Percentiles rank a stretch among this genome's conserved stretches.
Evolutionary conservation across 2,797 vertebrate species (phyloP).

Genomic region (Bufotes viridis): DNA sequence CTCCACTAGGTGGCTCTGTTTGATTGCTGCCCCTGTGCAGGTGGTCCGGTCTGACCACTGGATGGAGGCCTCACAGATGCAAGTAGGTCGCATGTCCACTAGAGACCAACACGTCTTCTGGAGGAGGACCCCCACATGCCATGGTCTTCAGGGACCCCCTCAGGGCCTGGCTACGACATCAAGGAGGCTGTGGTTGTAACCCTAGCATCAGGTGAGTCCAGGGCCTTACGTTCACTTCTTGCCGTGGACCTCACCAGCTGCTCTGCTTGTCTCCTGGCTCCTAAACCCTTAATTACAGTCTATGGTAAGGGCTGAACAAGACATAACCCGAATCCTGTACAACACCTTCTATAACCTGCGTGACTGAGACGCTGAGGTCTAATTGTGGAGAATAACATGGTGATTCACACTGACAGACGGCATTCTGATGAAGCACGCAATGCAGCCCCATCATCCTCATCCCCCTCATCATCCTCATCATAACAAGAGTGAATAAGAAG

Average conservation of each 20-base stretch:
- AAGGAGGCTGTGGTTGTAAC: too few relatives aligned
- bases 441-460: not conserved
- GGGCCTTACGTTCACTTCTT: too few relatives aligned
- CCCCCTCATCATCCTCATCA: not conserved
- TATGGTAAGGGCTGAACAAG: constrained; percentile 20
- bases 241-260: too few relatives aligned
- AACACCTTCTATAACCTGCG: not conserved
- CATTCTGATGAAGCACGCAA: too few relatives aligned
- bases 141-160: too few relatives aligned
- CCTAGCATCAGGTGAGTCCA: too few relatives aligned
- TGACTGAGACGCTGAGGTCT: not conserved
- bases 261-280: not conserved
- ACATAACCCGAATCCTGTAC: not conserved
- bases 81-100: too few relatives aligned
- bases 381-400: not conserved
- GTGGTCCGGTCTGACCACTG: not conserved
- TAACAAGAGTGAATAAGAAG: not conserved
- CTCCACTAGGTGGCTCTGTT: not conserved
- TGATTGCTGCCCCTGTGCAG: not conserved
- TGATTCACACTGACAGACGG: not conserved
- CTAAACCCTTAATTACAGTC: constrained; percentile 42
- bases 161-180: too few relatives aligned
- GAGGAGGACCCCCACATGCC: too few relatives aligned
- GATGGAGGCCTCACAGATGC: not conserved
- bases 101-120: too few relatives aligned